Conservation (phyloP, 2,797 vertebrate species). For the Phylloscopus collybita region DNA sequence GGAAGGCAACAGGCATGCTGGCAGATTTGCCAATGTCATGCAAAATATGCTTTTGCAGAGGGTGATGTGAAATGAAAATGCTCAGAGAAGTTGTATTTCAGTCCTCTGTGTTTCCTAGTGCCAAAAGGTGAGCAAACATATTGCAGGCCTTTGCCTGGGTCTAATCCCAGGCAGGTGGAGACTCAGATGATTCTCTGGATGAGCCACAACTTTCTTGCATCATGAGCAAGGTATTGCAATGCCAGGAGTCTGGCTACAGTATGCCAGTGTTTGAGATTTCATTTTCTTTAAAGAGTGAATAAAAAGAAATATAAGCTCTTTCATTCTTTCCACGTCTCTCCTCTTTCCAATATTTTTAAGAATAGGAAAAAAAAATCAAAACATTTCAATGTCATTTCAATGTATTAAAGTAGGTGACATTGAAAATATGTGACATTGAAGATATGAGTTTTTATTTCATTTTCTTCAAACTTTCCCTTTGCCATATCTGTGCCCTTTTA, state of each 20-base stretch:
- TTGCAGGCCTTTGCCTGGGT: neutral
- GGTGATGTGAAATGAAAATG: neutral
- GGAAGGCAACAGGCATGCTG: neutral
- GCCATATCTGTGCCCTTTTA: neutral
- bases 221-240: neutral
- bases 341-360: neutral
- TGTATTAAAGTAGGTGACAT: neutral
- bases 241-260: neutral
- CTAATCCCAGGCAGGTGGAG: neutral
- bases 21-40: neutral
- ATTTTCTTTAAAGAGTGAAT: neutral
- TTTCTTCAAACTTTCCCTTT: neutral
- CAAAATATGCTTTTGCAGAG: neutral
- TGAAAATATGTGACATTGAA: neutral
- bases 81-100: neutral
- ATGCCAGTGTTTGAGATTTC: neutral
- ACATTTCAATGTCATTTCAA: neutral
- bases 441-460: neutral
- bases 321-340: neutral
- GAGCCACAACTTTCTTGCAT: neutral
- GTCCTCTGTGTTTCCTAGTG: neutral
- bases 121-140: conserved; percentile 29
- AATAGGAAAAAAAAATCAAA: neutral
- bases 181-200: neutral
- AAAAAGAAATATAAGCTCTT: neutral